phyloP scores from a whole-genome alignment of 2,113 vertebrate species.

The Dinomys branickii region DNA sequence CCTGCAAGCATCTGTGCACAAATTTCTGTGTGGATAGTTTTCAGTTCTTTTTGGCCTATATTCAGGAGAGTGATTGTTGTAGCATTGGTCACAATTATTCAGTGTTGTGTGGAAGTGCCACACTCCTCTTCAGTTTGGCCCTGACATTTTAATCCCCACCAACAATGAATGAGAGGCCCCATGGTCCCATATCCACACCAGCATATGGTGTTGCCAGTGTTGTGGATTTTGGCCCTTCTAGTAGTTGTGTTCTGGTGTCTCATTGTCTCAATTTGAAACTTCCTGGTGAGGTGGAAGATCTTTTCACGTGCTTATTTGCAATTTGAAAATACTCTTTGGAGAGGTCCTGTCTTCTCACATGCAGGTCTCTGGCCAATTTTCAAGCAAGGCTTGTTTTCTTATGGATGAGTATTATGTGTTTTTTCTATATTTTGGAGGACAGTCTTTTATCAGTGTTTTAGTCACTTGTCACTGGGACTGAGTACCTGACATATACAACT shows the following conservation, averaged over 20 bases:
- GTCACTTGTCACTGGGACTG: not conserved
- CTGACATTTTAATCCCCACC: no score
- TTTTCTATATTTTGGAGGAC: not conserved
- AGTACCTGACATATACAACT: not conserved
- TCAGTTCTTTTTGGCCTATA: not conserved
- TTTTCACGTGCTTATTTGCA: not conserved
- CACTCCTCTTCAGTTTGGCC: not conserved
- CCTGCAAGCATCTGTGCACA: not conserved
- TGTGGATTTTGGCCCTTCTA: not conserved
- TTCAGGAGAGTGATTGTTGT: not conserved
- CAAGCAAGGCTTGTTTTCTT: not conserved
- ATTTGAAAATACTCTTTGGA: not conserved
- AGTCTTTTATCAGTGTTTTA: not conserved
- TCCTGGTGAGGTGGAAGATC: not conserved
- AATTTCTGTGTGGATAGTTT: not conserved
- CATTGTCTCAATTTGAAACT: not conserved
- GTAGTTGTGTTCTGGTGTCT: not conserved
- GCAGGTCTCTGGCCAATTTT: not conserved
- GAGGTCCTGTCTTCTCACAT: not conserved
- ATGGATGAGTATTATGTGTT: not conserved
- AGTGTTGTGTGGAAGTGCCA: not conserved
- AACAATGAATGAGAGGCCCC: not conserved
- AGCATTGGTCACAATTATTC: no score
- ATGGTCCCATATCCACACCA: not conserved
- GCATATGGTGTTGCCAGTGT: not conserved